These are phyloP conservation scores for Pararge aegeria DNA, from an alignment of 1,140 invertebrate genomes.

Conservation along the genomic window DNA sequence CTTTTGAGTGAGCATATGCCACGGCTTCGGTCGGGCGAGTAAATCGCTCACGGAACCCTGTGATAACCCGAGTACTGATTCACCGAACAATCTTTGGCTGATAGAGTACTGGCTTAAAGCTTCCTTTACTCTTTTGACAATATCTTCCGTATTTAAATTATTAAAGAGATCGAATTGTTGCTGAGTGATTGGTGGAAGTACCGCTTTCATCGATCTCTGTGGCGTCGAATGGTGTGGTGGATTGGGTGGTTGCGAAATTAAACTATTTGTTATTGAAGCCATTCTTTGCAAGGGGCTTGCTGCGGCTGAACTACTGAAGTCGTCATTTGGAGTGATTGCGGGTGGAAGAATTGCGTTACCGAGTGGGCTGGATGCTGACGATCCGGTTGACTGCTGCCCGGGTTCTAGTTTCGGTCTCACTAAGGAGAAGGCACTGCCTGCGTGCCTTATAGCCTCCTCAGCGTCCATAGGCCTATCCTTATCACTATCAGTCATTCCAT, in stretches of 20 bases:
- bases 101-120: constrained; percentile 99
- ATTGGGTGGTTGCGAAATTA: constrained; percentile 94
- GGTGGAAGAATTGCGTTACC: constrained; percentile 91
- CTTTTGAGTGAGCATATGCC: constrained; percentile 98
- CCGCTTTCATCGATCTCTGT: constrained; percentile 95
- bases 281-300: constrained; percentile 97
- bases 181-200: constrained; percentile 98
- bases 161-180: constrained; percentile 99
- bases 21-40: constrained; percentile 96
- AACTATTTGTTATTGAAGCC: constrained; percentile 98
- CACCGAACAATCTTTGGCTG: constrained; percentile 98
- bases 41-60: constrained; percentile 97
- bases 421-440: constrained; percentile 91
- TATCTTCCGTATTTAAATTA: constrained; percentile 98
- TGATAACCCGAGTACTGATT: constrained; percentile 97
- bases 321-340: constrained; percentile 87
- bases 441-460: constrained; percentile 87
- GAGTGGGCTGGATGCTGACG: constrained; percentile 87
- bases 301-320: constrained; percentile 87
- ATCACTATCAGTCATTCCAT: constrained; percentile 84
- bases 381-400: constrained; percentile 83
- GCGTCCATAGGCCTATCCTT: constrained; percentile 82
- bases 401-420: constrained; percentile 90
- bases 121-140: constrained; percentile 98
- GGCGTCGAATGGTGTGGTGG: constrained; percentile 89